A percentile compares a stretch with the other conserved stretches of the same genome.
phyloP scores from a whole-genome alignment of 2,113 vertebrate species.

The Ranitomeya variabilis region DNA sequence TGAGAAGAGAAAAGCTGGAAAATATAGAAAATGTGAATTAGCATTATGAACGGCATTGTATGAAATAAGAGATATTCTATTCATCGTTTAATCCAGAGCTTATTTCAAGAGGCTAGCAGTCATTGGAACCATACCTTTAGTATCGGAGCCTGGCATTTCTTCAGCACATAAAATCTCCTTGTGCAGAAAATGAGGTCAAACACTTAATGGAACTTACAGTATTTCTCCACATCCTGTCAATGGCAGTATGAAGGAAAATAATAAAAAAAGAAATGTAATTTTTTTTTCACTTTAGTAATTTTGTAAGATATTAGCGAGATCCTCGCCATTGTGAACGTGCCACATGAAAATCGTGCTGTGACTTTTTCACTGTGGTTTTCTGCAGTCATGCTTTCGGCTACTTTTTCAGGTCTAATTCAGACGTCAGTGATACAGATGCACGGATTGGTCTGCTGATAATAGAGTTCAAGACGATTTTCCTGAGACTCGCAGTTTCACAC shows the following conservation, averaged over 20 bases:
- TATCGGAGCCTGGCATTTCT: not conserved
- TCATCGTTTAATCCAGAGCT: not conserved
- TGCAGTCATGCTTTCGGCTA: not conserved
- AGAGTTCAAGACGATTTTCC: too few relatives aligned
- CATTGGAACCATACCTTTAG: not conserved
- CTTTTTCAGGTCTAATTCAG: not conserved
- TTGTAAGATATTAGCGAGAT: too few relatives aligned
- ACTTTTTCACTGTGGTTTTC: not conserved
- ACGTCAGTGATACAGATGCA: too few relatives aligned
- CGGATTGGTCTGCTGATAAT: too few relatives aligned
- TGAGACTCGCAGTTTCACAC: too few relatives aligned
- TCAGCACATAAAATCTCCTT: not conserved
- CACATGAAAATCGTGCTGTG: not conserved
- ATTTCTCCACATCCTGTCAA: not conserved
- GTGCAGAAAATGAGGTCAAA: not conserved
- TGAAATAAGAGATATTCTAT: not conserved
- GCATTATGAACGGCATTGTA: not conserved
- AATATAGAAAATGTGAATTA: conserved; percentile 27
- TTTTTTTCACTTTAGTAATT: not conserved
- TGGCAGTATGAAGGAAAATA: not conserved
- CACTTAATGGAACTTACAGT: conserved; percentile 5
- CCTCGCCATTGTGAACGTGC: too few relatives aligned
- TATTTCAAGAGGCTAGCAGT: not conserved
- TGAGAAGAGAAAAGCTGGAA: not conserved
- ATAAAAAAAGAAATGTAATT: not conserved